These are phyloP conservation scores for Galendromus occidentalis DNA, from an alignment of 1,140 invertebrate genomes.

Conservation along the genomic window DNA sequence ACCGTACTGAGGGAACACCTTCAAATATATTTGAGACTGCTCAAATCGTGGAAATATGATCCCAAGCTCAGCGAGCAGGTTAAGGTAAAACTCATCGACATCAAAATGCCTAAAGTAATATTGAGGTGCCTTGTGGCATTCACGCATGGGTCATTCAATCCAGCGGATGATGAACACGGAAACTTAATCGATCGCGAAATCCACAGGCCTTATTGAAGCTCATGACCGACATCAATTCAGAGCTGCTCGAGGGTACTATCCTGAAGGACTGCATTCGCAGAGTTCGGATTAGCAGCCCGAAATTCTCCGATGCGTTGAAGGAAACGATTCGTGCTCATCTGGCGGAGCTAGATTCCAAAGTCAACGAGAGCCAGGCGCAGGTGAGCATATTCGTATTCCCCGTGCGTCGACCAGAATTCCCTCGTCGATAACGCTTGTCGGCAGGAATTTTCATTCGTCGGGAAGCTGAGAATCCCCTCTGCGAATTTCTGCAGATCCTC, in stretches of 20 bases:
- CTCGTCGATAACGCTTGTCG: no score
- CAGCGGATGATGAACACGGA: neutral
- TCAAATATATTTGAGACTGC: neutral
- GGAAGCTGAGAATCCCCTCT: no score
- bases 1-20: neutral
- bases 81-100: neutral
- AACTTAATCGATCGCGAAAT: no score
- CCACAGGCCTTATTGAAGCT: neutral
- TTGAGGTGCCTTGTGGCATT: no score
- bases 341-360: neutral
- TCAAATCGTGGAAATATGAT: neutral
- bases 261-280: neutral
- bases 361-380: neutral
- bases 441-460: neutral
- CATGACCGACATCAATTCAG: neutral
- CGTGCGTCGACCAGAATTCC: no score
- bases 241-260: neutral
- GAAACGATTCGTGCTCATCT: neutral
- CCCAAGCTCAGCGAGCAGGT: neutral
- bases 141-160: neutral
- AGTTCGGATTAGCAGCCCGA: neutral
- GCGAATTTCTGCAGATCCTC: neutral
- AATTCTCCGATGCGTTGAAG: neutral
- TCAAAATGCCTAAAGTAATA: neutral
- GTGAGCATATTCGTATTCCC: neutral